Conservation (phyloP, 1,140 invertebrate species). For the Plodia interpunctella region DNA sequence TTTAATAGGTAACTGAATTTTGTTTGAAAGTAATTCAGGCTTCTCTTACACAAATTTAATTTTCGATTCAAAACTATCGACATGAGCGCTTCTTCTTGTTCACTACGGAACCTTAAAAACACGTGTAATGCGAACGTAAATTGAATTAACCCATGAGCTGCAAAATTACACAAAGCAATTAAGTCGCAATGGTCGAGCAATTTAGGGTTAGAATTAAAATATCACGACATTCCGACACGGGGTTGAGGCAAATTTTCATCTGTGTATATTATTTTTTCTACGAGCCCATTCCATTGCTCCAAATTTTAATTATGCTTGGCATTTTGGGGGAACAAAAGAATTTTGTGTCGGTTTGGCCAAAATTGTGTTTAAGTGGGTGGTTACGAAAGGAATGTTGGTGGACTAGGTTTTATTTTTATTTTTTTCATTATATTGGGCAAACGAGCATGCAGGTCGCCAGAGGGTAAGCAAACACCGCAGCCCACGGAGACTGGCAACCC, state of each 20-base stretch:
- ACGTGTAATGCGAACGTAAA: constrained; percentile 33
- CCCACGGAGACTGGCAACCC: no score
- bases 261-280: constrained; percentile 19
- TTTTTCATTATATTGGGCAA: no score
- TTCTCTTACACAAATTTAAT: no score
- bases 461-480: no score
- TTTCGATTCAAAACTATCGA: no score
- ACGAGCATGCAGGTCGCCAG: no score
- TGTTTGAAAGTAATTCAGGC: no score
- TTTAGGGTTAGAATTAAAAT: constrained; percentile 48
- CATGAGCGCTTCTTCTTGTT: no score
- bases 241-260: constrained; percentile 21
- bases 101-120: no score
- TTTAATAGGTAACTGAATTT: no score
- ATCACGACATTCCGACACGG: constrained; percentile 26
- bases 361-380: constrained; percentile 20
- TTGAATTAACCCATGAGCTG: constrained; percentile 44
- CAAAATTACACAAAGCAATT: constrained; percentile 47
- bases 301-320: constrained; percentile 46
- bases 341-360: constrained; percentile 24
- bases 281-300: constrained; percentile 24
- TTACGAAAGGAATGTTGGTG: constrained; percentile 17
- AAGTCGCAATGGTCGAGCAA: constrained; percentile 35
- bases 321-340: constrained; percentile 28
- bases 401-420: no score